These are phyloP conservation scores for Scelioninae gen. 2 DNA, from an alignment of 2,888 invertebrate genomes.

Conservation along the genomic window DNA sequence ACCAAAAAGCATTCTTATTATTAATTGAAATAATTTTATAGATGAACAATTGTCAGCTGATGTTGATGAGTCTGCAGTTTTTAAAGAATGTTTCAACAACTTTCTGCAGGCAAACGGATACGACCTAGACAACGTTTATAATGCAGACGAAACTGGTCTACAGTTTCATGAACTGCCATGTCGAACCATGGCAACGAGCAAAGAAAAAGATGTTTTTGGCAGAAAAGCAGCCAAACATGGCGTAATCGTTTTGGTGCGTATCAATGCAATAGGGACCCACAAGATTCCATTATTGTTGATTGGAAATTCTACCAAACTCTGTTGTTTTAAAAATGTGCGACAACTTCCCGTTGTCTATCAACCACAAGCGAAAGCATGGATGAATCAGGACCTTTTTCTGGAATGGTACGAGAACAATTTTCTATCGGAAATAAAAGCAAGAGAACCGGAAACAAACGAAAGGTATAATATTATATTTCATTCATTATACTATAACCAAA, in stretches of 20 bases:
- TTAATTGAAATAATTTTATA: too few species aligned
- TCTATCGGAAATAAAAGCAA: slow-evolving; percentile 14
- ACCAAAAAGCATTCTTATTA: too few species aligned
- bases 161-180: too few species aligned
- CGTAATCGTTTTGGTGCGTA: not conserved
- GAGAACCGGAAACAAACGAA: slow-evolving; percentile 21
- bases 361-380: slow-evolving; percentile 6
- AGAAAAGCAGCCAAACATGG: slow-evolving; percentile 2
- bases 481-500: too few species aligned
- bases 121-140: too few species aligned
- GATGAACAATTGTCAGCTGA: too few species aligned
- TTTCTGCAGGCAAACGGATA: too few species aligned
- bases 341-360: slow-evolving; percentile 13
- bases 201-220: slow-evolving; percentile 7
- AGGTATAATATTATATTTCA: slow-evolving; percentile 12
- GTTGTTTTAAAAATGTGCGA: slow-evolving; percentile 2
- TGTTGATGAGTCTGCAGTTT: too few species aligned
- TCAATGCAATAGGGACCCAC: slow-evolving; percentile 2
- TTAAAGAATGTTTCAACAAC: too few species aligned
- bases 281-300: slow-evolving; percentile 2
- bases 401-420: slow-evolving; percentile 36
- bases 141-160: too few species aligned
- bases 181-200: too few species aligned
- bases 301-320: not conserved
- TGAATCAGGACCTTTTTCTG: slow-evolving; percentile 3